Evolutionary conservation across 1,140 invertebrate genomes (phyloP).

Genomic region (Drosophila ananassae): DNA sequence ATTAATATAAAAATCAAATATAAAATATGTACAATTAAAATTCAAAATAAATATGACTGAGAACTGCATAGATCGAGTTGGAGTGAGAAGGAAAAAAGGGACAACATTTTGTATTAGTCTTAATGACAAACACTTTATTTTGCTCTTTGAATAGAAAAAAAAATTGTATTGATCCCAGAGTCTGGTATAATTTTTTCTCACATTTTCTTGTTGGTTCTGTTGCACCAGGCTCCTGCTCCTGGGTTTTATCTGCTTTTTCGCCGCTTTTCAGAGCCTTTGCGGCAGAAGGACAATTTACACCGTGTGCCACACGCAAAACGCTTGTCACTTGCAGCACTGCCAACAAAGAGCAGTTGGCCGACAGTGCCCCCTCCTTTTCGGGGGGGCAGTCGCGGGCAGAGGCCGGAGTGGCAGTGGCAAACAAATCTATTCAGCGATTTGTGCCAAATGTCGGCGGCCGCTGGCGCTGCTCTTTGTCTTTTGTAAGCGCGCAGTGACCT

Average conservation of each 20-base stretch:
- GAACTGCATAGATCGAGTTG: too few species aligned
- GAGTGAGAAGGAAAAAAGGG: too few species aligned
- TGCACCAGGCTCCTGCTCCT: neutral
- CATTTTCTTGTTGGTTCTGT: neutral
- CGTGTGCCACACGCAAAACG: slow-evolving; percentile 76
- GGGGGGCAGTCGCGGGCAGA: neutral
- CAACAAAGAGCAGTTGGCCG: slow-evolving; percentile 59
- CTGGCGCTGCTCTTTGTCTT: slow-evolving; percentile 61
- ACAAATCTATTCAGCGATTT: slow-evolving; percentile 69
- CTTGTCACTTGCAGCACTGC: slow-evolving; percentile 77
- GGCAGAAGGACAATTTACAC: slow-evolving; percentile 68
- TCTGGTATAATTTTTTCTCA: neutral
- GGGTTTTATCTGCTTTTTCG: slow-evolving; percentile 7
- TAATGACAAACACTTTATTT: too few species aligned
- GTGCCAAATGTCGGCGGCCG: slow-evolving; percentile 71
- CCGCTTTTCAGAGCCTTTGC: slow-evolving; percentile 7
- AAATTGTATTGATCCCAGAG: neutral
- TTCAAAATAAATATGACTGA: too few species aligned
- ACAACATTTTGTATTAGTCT: too few species aligned
- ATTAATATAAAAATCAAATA: too few species aligned
- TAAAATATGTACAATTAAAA: too few species aligned
- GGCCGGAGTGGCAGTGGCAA: slow-evolving; percentile 13
- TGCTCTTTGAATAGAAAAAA: neutral
- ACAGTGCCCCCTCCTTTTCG: neutral
- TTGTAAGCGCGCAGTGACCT: slow-evolving; percentile 80